phyloP scores from a whole-genome alignment of 1,140 invertebrate genomes.

The Camponotus vicinus region DNA sequence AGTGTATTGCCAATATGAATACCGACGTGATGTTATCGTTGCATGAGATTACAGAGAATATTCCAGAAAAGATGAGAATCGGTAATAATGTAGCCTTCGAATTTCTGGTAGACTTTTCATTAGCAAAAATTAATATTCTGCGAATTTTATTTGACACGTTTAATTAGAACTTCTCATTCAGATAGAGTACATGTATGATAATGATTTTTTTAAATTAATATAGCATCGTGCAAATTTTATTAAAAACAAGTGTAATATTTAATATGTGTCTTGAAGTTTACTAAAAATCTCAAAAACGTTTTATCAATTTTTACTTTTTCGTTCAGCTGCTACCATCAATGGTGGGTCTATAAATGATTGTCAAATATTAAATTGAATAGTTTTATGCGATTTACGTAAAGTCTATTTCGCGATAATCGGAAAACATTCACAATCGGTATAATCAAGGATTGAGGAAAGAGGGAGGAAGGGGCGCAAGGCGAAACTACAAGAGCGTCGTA shows the following conservation, averaged over 20 bases:
- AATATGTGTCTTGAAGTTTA: background rate
- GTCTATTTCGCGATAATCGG: constrained; percentile 22
- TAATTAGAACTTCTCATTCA: background rate
- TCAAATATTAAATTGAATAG: background rate
- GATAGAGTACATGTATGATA: background rate
- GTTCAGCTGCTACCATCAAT: background rate
- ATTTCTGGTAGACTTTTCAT: background rate
- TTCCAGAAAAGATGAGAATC: constrained; percentile 38
- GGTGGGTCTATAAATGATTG: background rate
- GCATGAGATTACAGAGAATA: constrained; percentile 7
- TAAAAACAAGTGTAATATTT: background rate
- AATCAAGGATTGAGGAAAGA: background rate
- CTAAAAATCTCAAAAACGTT: background rate
- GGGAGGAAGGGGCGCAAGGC: background rate
- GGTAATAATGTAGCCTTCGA: background rate
- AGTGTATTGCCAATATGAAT: constrained; percentile 73
- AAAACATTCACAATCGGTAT: constrained; percentile 9
- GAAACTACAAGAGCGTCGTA: background rate
- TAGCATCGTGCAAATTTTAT: no score
- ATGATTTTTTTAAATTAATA: background rate
- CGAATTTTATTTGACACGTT: background rate
- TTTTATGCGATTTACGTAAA: background rate
- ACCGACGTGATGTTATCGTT: constrained; percentile 38
- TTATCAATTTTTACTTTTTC: background rate
- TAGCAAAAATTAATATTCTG: constrained; percentile 19